These are phyloP conservation scores for Odontomachus brunneus DNA, from an alignment of 1,140 invertebrate genomes.

Conservation along the genomic window DNA sequence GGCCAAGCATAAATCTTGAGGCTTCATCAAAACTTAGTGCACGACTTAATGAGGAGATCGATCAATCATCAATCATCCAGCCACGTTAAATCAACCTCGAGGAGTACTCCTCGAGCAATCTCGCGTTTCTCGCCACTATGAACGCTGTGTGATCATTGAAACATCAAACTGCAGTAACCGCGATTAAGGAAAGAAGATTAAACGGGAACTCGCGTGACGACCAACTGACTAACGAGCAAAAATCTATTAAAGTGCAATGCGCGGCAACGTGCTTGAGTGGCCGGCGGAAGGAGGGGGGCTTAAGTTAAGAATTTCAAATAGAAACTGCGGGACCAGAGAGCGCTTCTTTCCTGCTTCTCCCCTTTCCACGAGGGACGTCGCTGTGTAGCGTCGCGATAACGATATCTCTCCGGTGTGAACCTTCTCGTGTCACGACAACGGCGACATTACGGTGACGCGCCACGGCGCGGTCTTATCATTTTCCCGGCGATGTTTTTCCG, in stretches of 20 bases:
- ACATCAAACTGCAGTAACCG: too few relatives aligned
- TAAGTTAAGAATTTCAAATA: not conserved
- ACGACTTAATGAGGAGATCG: too few relatives aligned
- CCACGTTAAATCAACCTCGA: too few relatives aligned
- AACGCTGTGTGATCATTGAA: too few relatives aligned
- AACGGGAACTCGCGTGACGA: too few relatives aligned
- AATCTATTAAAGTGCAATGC: slow-evolving; percentile 19
- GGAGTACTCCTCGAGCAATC: too few relatives aligned
- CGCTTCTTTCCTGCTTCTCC: too few relatives aligned
- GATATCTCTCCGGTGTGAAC: slow-evolving; percentile 36
- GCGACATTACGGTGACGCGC: slow-evolving; percentile 41
- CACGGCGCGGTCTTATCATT: slow-evolving; percentile 40
- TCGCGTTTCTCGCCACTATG: too few relatives aligned
- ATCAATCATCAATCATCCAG: too few relatives aligned
- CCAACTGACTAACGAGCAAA: not conserved
- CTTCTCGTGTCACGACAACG: slow-evolving; percentile 16
- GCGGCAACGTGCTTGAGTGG: not conserved
- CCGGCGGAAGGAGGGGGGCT: not conserved
- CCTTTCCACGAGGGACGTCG: not conserved
- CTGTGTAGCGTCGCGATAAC: slow-evolving; percentile 34
- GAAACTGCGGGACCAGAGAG: not conserved
- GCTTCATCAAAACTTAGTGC: too few relatives aligned
- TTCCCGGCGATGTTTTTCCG: slow-evolving; percentile 37
- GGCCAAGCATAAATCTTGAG: too few relatives aligned
- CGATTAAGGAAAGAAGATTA: too few relatives aligned